phyloP scores from a whole-genome alignment of 2,113 vertebrate species.

The Actenoides hombroni region DNA sequence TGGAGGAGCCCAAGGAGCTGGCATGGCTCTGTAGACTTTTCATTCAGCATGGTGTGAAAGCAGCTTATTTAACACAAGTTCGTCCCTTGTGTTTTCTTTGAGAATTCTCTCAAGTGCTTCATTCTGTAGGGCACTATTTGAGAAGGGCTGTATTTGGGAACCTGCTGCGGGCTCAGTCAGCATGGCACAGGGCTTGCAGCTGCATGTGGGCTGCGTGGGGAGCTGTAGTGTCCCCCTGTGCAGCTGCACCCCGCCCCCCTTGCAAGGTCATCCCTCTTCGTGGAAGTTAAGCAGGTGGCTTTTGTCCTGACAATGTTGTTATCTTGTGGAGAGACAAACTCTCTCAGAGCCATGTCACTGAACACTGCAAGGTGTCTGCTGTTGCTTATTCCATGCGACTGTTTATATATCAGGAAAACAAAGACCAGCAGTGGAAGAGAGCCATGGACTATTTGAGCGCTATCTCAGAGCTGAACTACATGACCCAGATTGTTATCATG shows the following conservation, averaged over 20 bases:
- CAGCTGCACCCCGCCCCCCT: background rate
- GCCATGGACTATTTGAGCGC: constrained; percentile 97
- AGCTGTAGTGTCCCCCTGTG: background rate
- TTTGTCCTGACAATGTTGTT: background rate
- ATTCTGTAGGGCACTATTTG: background rate
- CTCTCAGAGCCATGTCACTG: background rate
- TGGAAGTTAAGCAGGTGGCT: background rate
- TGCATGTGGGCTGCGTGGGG: background rate
- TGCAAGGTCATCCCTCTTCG: background rate
- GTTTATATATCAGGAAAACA: constrained; percentile 82
- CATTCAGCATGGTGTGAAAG: background rate
- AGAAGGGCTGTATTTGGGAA: background rate
- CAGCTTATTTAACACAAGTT: background rate
- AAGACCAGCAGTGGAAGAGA: constrained; percentile 96
- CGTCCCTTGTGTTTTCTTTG: background rate
- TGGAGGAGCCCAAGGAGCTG: accelerated
- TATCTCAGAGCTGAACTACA: constrained; percentile 98
- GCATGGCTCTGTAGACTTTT: accelerated
- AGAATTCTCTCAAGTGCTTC: background rate
- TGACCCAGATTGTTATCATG: constrained; percentile 99
- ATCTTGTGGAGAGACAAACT: background rate
- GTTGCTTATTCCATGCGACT: constrained; percentile 6
- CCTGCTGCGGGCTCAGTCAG: background rate
- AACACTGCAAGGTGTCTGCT: constrained; percentile 3
- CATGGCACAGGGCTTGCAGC: background rate